phyloP scores from a whole-genome alignment of 2,888 invertebrate species.

The Capitulum mitella region DNA sequence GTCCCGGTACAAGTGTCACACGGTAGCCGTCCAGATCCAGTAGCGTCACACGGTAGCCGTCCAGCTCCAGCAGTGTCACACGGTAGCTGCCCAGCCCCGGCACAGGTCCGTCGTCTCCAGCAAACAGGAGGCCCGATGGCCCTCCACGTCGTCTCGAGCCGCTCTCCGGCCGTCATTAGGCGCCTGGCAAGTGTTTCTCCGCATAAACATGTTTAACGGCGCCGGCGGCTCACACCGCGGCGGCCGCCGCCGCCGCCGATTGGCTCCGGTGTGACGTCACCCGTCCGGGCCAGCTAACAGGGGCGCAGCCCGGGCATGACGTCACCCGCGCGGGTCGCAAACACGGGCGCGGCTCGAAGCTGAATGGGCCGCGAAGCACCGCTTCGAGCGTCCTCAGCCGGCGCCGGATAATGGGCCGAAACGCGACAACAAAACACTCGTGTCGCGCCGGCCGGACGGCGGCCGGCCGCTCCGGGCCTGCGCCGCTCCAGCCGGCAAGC shows the following conservation, averaged over 20 bases:
- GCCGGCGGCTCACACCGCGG: not conserved
- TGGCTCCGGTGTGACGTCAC: not conserved
- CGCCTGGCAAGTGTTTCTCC: not conserved
- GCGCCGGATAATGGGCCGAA: not conserved
- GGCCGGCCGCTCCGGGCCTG: too few species aligned
- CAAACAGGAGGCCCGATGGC: not conserved
- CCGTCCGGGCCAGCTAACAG: too few species aligned
- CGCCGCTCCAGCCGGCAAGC: too few species aligned
- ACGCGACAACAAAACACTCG: conserved; percentile 1
- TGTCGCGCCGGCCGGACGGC: not conserved
- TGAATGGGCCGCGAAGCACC: not conserved
- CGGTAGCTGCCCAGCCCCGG: too few species aligned
- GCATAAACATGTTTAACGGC: conserved; percentile 1
- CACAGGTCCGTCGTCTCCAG: too few species aligned
- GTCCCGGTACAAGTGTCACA: too few species aligned
- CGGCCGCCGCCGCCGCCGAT: not conserved
- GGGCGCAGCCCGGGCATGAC: too few species aligned
- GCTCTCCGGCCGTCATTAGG: not conserved
- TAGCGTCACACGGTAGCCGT: too few species aligned
- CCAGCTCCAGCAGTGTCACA: too few species aligned
- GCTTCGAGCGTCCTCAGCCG: not conserved
- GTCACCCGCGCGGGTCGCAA: not conserved
- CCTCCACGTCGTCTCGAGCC: conserved; percentile 18
- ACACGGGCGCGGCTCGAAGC: not conserved
- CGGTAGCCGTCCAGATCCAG: too few species aligned